phyloP scores from a whole-genome alignment of 2,797 vertebrate species.

The Acanthopagrus latus region DNA sequence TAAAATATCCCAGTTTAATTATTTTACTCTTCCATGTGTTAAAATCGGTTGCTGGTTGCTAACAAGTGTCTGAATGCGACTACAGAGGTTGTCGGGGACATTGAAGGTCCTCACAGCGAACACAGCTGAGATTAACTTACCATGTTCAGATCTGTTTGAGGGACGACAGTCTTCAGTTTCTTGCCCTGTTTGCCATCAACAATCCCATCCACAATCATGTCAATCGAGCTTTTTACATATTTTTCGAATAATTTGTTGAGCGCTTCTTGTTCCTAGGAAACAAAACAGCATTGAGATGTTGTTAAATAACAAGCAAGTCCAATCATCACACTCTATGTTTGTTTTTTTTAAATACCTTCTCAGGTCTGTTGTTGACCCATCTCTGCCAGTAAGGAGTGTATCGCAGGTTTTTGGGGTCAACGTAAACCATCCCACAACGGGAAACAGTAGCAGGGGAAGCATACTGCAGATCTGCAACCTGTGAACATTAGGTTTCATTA shows the following conservation, averaged over 20 bases:
- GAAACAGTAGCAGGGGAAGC: constrained; percentile 98
- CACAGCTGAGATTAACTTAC: constrained; percentile 76
- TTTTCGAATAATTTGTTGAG: constrained; percentile 92
- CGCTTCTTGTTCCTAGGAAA: constrained; percentile 80
- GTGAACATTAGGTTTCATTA: constrained; percentile 22
- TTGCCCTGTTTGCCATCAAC: constrained; percentile 89
- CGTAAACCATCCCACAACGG: constrained; percentile 97
- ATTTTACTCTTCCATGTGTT: too few species aligned
- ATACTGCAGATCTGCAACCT: constrained; percentile 97
- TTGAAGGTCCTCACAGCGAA: too few species aligned
- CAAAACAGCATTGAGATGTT: constrained; percentile 10
- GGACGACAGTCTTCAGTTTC: constrained; percentile 92
- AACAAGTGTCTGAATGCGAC: too few species aligned
- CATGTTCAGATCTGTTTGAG: constrained; percentile 97
- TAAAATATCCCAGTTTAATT: too few species aligned
- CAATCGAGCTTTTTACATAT: constrained; percentile 91
- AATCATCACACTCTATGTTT: constrained; percentile 5
- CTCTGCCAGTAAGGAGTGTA: constrained; percentile 94
- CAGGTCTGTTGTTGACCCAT: constrained; percentile 88
- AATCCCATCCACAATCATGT: constrained; percentile 92
- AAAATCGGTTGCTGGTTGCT: too few species aligned
- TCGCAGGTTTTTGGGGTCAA: constrained; percentile 96
- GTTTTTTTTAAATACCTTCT: constrained; percentile 79
- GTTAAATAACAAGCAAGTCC: neutral
- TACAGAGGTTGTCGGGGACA: too few species aligned